Evolutionary conservation across 1,140 invertebrate genomes (phyloP), one percentile per base, ranked within the genome.

Genomic region (Bacillus rossius): DNA sequence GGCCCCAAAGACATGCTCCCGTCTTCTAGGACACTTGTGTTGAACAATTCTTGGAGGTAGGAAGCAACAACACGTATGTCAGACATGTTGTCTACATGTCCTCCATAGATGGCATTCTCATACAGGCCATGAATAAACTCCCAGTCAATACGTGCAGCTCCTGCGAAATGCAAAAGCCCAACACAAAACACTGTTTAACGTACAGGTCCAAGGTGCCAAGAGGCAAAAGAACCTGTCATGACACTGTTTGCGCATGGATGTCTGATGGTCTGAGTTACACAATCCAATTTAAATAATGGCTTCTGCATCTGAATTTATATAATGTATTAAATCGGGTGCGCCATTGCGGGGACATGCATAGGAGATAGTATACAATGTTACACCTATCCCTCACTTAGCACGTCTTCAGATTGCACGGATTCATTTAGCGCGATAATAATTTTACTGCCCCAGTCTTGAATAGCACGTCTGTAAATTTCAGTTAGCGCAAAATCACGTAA

Each of bases 21-120:
- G 55, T 82, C 81, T 52, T 79, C 80, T 42, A 84, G 72, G 10
- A 84, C 66, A 71, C 81, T 71, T 69, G 76, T 65, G 42, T 73
- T 83, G 73, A 94, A 94, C 65, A 87, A 87, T 38, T 86, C 79
- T n/a, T 76, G 68, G 1, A 95, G 69, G 69, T 94, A 94, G 0
- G 86, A 82, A 10, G 79, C 73, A 20, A 97, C 69, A 2, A 93
- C 85, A 43, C 81, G 73, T 51, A 83, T 71, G 74, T 97, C 94
- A 69, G 88, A 86, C 7, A 77, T 69, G 64, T 93, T 92, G 69
- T 95, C 92, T 7, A 97, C 80, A 41, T 92, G 75, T 1, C 94
- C 94, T 1, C 94, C 94, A 68, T 95, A 97, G 55, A 96, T 86
- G 0, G 91, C 87, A 53, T 86, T 82, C 65, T 90, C 85, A 67